phyloP scores from a whole-genome alignment of 2,113 vertebrate species.

The Odocoileus virginianus region DNA sequence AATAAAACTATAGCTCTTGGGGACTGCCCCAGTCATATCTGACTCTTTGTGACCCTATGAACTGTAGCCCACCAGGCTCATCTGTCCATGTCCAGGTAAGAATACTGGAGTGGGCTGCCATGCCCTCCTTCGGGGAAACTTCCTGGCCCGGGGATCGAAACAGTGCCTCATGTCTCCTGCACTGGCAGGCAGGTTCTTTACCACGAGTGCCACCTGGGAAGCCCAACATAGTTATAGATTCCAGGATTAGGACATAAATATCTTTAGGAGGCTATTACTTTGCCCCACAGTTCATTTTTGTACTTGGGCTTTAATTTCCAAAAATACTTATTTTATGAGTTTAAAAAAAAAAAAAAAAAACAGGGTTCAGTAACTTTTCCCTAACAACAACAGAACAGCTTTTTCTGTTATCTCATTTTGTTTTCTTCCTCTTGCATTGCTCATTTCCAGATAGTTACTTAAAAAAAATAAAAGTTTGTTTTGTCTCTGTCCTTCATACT shows the following conservation, averaged over 20 bases:
- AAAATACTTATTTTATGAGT: neutral
- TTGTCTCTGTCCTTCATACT: neutral
- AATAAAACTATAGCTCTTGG: neutral
- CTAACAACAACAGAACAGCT: neutral
- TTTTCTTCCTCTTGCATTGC: neutral
- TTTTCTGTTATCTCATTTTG: neutral
- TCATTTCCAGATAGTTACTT: neutral
- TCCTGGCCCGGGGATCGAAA: neutral
- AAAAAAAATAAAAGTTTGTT: neutral
- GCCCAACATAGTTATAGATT: neutral
- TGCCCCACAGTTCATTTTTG: neutral
- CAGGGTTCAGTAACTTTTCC: neutral
- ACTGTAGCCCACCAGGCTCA: neutral
- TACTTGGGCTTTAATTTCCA: neutral
- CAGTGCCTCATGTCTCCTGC: neutral
- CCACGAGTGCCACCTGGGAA: neutral
- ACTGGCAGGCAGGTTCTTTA: neutral
- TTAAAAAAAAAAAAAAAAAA: neutral
- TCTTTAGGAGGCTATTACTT: neutral
- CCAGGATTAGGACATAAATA: neutral
- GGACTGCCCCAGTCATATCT: neutral
- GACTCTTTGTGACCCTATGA: neutral
- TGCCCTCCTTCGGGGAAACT: neutral
- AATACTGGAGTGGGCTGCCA: neutral
- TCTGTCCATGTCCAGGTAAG: neutral